These are phyloP conservation scores for Xiphorhynchus elegans DNA, from an alignment of 2,113 vertebrate species.

Conservation along the genomic window DNA sequence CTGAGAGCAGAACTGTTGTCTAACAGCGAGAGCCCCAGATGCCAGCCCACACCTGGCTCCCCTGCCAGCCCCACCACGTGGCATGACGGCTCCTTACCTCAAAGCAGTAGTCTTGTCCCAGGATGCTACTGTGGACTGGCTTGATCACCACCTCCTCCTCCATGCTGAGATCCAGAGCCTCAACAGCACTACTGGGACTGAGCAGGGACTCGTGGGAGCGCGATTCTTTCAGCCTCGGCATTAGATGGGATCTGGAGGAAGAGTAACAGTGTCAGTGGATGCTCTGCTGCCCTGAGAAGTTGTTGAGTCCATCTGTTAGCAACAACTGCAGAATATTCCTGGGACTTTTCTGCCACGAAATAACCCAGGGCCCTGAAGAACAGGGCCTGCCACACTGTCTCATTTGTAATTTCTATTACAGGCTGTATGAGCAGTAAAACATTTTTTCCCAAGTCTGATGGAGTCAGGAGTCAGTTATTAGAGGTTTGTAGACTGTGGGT, in stretches of 20 bases:
- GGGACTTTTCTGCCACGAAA: not conserved
- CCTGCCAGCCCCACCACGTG: accelerated
- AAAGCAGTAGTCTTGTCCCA: slow-evolving; percentile 97
- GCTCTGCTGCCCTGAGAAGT: not conserved
- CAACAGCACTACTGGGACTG: slow-evolving; percentile 95
- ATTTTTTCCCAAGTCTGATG: accelerated
- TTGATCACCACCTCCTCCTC: slow-evolving; percentile 98
- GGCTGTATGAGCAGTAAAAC: not conserved
- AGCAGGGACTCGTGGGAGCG: slow-evolving; percentile 99
- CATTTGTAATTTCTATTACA: not conserved
- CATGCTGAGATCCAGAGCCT: slow-evolving; percentile 99
- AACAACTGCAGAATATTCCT: not conserved
- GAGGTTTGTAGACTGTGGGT: not conserved
- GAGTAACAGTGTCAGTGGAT: not conserved
- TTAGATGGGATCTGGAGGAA: slow-evolving; percentile 93
- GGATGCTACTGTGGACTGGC: slow-evolving; percentile 96
- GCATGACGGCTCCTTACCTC: slow-evolving; percentile 80
- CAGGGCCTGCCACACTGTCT: not conserved
- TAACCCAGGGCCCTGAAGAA: not conserved
- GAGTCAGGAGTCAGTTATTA: not conserved
- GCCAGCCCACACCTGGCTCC: not conserved
- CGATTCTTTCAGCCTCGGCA: slow-evolving; percentile 99
- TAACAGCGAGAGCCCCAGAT: not conserved
- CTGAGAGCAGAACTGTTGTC: not conserved
- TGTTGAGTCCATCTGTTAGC: not conserved